These are phyloP conservation scores for Rattus rattus DNA, from an alignment of 2,113 vertebrate species.

Conservation along the genomic window DNA sequence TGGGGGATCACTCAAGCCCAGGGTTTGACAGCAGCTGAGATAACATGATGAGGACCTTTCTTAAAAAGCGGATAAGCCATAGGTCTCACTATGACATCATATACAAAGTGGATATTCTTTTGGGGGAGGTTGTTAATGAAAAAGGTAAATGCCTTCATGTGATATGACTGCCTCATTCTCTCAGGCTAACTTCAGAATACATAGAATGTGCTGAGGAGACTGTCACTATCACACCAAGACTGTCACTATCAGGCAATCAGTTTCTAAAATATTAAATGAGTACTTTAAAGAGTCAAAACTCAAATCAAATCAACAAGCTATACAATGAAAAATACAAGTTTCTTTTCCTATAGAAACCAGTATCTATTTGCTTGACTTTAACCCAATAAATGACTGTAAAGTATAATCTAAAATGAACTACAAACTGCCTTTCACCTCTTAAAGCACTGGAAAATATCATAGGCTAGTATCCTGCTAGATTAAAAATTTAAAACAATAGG, in stretches of 20 bases:
- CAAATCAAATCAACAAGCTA: conserved; percentile 6
- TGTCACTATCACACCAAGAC: not conserved
- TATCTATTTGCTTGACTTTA: conserved; percentile 12
- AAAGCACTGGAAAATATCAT: conserved; percentile 4
- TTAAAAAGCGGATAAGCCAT: not conserved
- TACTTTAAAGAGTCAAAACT: conserved; percentile 1
- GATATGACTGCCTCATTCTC: conserved; percentile 22
- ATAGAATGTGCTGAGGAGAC: conserved; percentile 18
- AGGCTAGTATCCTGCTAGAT: conserved; percentile 38
- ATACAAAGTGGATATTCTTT: not conserved
- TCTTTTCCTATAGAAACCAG: conserved; percentile 18
- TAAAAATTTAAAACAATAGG: conserved; percentile 48
- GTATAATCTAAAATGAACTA: conserved; percentile 59
- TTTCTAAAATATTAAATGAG: conserved; percentile 60
- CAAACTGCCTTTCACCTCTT: not conserved
- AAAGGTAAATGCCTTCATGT: conserved; percentile 42
- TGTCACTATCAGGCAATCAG: conserved; percentile 6
- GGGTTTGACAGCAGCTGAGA: not conserved
- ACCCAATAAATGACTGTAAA: conserved; percentile 36
- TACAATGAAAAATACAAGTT: conserved; percentile 44
- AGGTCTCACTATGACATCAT: conserved; percentile 24
- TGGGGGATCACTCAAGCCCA: not conserved
- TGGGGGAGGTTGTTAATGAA: not conserved
- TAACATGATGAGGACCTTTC: not conserved
- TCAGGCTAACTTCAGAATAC: conserved; percentile 24